Evolutionary conservation across 2,797 vertebrate species (phyloP), one percentile per base, ranked within the genome.

Genomic region (Falco concolor): DNA sequence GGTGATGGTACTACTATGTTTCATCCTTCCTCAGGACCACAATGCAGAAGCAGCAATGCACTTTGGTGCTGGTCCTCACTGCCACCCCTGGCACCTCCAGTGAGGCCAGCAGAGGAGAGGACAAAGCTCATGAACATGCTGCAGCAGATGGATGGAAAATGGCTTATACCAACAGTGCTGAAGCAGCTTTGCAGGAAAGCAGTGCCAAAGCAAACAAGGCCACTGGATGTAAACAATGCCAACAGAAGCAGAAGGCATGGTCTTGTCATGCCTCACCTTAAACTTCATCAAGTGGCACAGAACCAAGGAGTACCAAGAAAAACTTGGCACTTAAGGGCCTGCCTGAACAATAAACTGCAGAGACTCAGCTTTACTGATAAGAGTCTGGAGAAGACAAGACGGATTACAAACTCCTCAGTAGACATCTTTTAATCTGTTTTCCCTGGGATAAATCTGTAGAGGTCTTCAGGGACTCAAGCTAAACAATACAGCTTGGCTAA

Each of bases 391-490:
- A 65, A 65, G 60, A 75, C 61, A 57, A 88, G 70, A 60, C n/a
- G 72, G 12, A 68, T 2, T 9, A 63, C 42, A 90, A 74, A 60
- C 23, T 53, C 68, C 82, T 89, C 53, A 76, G 40, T 12, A 80
- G 49, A 13, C 64, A 86, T 81, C 76, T 94, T 91, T 75, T 81
- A 53, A 72, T 74, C 59, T 69, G 42, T 64, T 53, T 44, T 87
- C 76, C 76, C 86, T 44, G 34, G 57, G 50, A 84, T 65, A 73
- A 69, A 68, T 59, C 22, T 40, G 40, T 50, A 94, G 70, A 87
- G 18, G 67, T 76, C 89, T 82, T 83, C 67, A 76, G 94, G 75
- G 84, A 92, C 78, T 77, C 87, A 87, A 89, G 85, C 38, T 67
- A 87, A 96, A 94, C 75, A 95, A 82, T 6, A 20, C 38, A 45